Evolutionary conservation across 2,797 vertebrate species (phyloP).

Genomic region (Myripristis murdjan): DNA sequence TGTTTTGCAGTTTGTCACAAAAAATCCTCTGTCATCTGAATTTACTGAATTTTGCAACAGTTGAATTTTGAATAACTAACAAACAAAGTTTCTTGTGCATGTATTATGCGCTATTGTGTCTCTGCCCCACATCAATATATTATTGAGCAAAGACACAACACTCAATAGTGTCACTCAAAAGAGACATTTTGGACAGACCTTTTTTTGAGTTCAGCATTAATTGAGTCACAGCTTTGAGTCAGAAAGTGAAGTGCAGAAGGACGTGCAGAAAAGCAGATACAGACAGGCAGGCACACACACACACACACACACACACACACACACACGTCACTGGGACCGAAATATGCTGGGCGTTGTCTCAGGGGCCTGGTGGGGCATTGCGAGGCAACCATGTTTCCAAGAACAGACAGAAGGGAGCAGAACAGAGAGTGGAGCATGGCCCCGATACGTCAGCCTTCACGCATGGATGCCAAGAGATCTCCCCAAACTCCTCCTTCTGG

Average conservation of each 20-base stretch:
- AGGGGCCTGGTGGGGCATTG: slow-evolving; percentile 61
- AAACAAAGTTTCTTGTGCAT: slow-evolving; percentile 32
- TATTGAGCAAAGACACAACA: slow-evolving; percentile 1
- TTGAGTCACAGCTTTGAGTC: slow-evolving; percentile 25
- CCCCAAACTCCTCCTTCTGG: slow-evolving; percentile 37
- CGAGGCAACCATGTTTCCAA: slow-evolving; percentile 60
- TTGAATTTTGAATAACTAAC: slow-evolving; percentile 28
- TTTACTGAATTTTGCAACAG: slow-evolving; percentile 41
- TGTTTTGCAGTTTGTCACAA: slow-evolving; percentile 57
- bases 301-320: slow-evolving; percentile 42
- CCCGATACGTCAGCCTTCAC: slow-evolving; percentile 37
- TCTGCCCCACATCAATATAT: slow-evolving; percentile 21
- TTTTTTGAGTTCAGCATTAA: slow-evolving; percentile 10
- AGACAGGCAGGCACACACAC: slow-evolving; percentile 1
- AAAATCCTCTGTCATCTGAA: slow-evolving; percentile 41
- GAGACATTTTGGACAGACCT: not conserved
- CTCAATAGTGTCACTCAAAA: not conserved
- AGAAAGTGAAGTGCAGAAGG: slow-evolving; percentile 11
- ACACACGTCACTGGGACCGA: slow-evolving; percentile 49
- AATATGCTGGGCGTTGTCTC: slow-evolving; percentile 58
- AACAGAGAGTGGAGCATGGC: slow-evolving; percentile 44
- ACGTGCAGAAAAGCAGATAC: slow-evolving; percentile 13
- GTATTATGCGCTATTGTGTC: slow-evolving; percentile 23
- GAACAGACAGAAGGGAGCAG: slow-evolving; percentile 61
- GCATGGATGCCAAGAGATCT: slow-evolving; percentile 45